These are phyloP conservation scores for Melanotaenia pygmaea DNA, from an alignment of 2,797 vertebrate species.

Conservation along the genomic window DNA sequence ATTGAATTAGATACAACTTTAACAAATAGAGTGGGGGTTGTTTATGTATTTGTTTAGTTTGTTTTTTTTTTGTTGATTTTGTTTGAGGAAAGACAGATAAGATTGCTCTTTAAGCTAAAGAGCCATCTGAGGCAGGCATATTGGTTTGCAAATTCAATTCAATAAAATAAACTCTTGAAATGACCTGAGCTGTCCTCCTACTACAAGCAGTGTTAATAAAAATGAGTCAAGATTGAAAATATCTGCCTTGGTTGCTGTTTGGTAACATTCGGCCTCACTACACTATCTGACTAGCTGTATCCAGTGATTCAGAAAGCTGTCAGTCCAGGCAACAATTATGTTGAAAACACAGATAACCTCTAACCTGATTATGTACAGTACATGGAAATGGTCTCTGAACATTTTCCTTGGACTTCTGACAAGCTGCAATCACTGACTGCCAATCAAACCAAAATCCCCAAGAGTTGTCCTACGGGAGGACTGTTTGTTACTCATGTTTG, in stretches of 20 bases:
- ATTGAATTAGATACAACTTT: background rate
- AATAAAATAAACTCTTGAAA: conserved; percentile 19
- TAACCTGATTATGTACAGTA: conserved; percentile 57
- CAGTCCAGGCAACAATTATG: conserved; percentile 37
- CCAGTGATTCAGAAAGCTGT: conserved; percentile 36
- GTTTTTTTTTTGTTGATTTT: conserved; percentile 1
- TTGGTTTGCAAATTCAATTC: conserved; percentile 17
- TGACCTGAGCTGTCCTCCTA: conserved; percentile 30
- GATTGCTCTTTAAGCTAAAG: conserved; percentile 4
- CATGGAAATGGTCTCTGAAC: conserved; percentile 41
- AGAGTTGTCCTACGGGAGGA: conserved; percentile 47
- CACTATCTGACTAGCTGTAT: conserved; percentile 26
- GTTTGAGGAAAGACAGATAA: conserved; percentile 4
- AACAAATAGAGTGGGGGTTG: too few species aligned
- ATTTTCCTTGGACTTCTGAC: conserved; percentile 63
- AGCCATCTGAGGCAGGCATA: conserved; percentile 2
- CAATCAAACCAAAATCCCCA: conserved; percentile 66
- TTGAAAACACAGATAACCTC: conserved; percentile 50
- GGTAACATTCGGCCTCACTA: conserved; percentile 24
- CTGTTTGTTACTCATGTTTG: conserved; percentile 52
- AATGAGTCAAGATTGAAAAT: conserved; percentile 52
- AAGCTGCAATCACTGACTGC: conserved; percentile 74
- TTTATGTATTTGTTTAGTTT: background rate
- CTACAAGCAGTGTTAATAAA: conserved; percentile 38
- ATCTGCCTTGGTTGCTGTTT: conserved; percentile 47